Evolutionary conservation across 1,140 invertebrate species (phyloP).

Genomic region (Telenomus remus): DNA sequence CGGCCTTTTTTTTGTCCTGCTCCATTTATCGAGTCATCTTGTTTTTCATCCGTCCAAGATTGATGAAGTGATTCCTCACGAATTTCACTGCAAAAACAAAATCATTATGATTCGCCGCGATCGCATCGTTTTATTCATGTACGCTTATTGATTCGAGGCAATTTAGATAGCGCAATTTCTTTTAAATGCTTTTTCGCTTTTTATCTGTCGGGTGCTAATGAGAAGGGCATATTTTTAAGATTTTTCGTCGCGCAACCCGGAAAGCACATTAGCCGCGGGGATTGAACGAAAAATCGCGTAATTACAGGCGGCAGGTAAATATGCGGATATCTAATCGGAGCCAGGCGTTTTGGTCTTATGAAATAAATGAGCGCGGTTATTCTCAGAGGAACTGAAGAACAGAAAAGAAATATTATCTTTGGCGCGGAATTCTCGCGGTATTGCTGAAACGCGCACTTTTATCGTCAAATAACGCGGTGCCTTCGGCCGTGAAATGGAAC

Average conservation of each 20-base stretch:
- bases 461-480: conserved; percentile 48
- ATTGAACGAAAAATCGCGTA: conserved; percentile 48
- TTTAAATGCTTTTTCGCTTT: no score
- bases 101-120: background rate
- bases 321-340: conserved; percentile 59
- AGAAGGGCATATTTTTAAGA: conserved; percentile 10
- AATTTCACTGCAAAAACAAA: conserved; percentile 4
- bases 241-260: conserved; percentile 31
- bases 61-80: conserved; percentile 38
- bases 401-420: conserved; percentile 59
- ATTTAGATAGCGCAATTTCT: no score
- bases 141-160: background rate
- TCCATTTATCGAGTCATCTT: conserved; percentile 37
- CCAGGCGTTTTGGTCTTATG: conserved; percentile 55
- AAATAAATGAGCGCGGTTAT: conserved; percentile 60
- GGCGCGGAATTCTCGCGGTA: conserved; percentile 54
- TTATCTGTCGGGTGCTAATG: no score
- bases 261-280: conserved; percentile 38
- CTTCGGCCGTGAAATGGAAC: conserved; percentile 45
- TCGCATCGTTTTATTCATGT: no score
- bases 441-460: conserved; percentile 53
- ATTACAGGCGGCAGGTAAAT: conserved; percentile 53
- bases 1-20: conserved; percentile 18
- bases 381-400: conserved; percentile 57
- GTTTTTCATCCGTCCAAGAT: conserved; percentile 29